phyloP scores from a whole-genome alignment of 2,113 vertebrate species.

The Monarcha castaneiventris region DNA sequence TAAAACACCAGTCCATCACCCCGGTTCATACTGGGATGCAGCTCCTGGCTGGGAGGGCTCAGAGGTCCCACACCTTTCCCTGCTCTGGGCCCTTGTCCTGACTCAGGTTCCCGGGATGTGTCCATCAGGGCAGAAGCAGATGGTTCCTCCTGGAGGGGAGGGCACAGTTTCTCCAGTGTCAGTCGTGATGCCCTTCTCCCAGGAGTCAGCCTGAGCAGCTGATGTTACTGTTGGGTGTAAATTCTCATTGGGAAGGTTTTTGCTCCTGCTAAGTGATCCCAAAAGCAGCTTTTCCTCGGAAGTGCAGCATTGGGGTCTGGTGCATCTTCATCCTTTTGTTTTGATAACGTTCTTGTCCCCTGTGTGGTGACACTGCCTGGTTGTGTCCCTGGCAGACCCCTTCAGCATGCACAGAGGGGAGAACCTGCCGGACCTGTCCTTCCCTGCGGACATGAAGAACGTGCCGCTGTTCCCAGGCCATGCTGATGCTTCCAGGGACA shows the following conservation, averaged over 20 bases:
- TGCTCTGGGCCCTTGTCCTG: not conserved
- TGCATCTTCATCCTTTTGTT: not conserved
- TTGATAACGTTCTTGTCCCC: fast-evolving
- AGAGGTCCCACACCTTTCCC: not conserved
- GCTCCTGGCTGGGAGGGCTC: not conserved
- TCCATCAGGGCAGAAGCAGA: not conserved
- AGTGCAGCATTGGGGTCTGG: not conserved
- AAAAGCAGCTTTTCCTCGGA: not conserved
- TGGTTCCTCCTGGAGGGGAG: not conserved
- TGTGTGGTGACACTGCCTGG: not conserved
- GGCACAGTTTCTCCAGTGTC: not conserved
- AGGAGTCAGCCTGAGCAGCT: fast-evolving
- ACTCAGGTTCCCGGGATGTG: fast-evolving
- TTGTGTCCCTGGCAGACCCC: constrained; percentile 53
- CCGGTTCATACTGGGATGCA: not conserved
- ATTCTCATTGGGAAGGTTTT: fast-evolving
- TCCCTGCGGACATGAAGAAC: constrained; percentile 28
- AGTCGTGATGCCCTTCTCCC: fast-evolving
- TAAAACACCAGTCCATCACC: not conserved
- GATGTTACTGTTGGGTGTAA: not conserved
- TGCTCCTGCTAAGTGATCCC: not conserved
- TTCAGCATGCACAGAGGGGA: constrained; percentile 56
- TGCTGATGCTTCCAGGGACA: not conserved
- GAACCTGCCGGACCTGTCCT: constrained; percentile 16
- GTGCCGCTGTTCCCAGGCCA: constrained; percentile 21